Percentiles rank a stretch among this genome's conserved stretches.
Conservation (phyloP, 2,888 invertebrate genomes). For the Dichetophora obliterata region DNA sequence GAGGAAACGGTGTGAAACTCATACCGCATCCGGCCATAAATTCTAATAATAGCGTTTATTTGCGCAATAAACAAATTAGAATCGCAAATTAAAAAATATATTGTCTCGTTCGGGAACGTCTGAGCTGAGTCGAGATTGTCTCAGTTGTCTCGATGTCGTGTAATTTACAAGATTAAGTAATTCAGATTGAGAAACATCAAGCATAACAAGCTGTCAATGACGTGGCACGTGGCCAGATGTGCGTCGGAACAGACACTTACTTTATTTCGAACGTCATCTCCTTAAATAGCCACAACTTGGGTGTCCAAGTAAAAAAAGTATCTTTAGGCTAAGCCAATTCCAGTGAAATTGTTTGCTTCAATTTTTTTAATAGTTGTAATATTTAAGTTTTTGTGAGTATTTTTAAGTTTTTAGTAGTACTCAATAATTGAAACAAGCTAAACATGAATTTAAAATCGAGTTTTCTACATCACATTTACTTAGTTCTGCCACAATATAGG, state of each 20-base stretch:
- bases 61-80: conserved; percentile 39
- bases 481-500: too few relatives aligned
- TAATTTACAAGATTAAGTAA: conserved; percentile 12
- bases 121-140: background rate
- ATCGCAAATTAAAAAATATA: conserved; percentile 38
- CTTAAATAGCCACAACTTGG: background rate
- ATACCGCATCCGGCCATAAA: conserved; percentile 36
- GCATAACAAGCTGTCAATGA: background rate
- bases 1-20: background rate
- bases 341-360: too few relatives aligned
- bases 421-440: too few relatives aligned
- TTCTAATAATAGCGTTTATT: conserved; percentile 38
- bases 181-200: background rate
- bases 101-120: conserved; percentile 1
- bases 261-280: background rate
- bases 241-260: background rate
- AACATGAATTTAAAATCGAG: too few relatives aligned
- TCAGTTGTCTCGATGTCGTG: background rate
- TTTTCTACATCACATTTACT: too few relatives aligned
- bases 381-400: too few relatives aligned
- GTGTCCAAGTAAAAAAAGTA: background rate
- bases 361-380: too few relatives aligned
- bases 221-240: background rate
- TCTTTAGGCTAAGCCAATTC: too few relatives aligned
- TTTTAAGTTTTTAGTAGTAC: too few relatives aligned